phyloP scores from a whole-genome alignment of 2,797 vertebrate genomes.

The Hemitrygon akajei region DNA sequence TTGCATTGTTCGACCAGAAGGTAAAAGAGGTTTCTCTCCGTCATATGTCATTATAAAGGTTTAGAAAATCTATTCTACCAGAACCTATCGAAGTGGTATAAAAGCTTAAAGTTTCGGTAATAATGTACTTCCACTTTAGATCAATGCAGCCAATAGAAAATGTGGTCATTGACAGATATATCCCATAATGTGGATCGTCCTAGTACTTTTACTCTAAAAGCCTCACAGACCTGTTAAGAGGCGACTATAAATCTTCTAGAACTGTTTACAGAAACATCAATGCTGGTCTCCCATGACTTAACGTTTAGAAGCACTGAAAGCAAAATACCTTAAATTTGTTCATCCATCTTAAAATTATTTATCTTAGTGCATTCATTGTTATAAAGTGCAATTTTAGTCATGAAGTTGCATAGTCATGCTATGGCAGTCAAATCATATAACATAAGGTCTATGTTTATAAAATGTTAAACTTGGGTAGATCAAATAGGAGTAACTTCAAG shows the following conservation, averaged over 20 bases:
- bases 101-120: neutral
- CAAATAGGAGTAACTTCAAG: neutral
- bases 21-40: neutral
- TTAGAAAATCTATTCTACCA: neutral
- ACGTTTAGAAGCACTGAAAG: neutral
- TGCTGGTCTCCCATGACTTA: neutral
- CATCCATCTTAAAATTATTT: neutral
- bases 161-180: neutral
- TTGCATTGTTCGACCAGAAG: neutral
- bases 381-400: neutral
- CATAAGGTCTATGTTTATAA: neutral
- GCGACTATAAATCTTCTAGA: neutral
- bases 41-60: neutral
- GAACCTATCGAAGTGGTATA: neutral
- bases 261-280: neutral
- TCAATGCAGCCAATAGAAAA: neutral
- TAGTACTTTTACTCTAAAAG: neutral
- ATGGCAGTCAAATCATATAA: neutral
- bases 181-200: neutral
- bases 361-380: neutral
- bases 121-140: neutral
- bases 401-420: neutral
- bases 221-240: neutral
- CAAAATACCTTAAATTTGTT: neutral
- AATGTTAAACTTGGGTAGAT: neutral